A percentile compares a stretch with the other conserved stretches of the same genome.
These are phyloP conservation scores for Baronia brevicornis DNA, from an alignment of 2,888 invertebrate genomes.

Conservation along the genomic window DNA sequence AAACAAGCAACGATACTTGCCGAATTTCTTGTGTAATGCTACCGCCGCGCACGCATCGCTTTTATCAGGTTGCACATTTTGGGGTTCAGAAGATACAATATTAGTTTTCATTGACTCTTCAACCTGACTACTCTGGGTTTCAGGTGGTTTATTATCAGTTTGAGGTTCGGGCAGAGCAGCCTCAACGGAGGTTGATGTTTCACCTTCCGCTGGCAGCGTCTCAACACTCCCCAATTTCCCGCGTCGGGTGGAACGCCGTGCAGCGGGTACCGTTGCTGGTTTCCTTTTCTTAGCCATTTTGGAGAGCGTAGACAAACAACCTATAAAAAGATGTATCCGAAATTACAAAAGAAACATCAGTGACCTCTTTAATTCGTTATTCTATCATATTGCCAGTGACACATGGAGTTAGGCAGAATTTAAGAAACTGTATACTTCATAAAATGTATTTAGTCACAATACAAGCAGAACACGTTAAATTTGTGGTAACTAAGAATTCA, in stretches of 20 bases:
- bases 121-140: conserved; percentile 16
- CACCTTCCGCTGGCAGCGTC: conserved; percentile 33
- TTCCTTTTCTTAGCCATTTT: conserved; percentile 66
- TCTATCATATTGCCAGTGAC: conserved; percentile 18
- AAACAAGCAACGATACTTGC: conserved; percentile 71
- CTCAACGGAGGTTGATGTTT: conserved; percentile 35
- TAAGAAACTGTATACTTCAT: not conserved
- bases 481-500: conserved; percentile 14
- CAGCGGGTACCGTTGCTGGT: conserved; percentile 42
- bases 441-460: too few species aligned
- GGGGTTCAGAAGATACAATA: conserved; percentile 25
- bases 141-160: conserved; percentile 24
- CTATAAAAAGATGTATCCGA: conserved; percentile 35
- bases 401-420: conserved; percentile 11
- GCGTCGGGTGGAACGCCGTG: conserved; percentile 54
- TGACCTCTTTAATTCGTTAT: conserved; percentile 58
- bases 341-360: conserved; percentile 24
- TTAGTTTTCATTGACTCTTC: conserved; percentile 18
- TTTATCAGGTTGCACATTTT: conserved; percentile 32
- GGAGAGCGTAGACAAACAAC: conserved; percentile 37
- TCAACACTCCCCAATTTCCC: conserved; percentile 42
- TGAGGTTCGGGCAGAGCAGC: conserved; percentile 22
- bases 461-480: too few species aligned
- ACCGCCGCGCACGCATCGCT: conserved; percentile 36
- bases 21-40: conserved; percentile 73